These are phyloP conservation scores for Chamaea fasciata DNA, from an alignment of 2,113 vertebrate species.

Conservation along the genomic window DNA sequence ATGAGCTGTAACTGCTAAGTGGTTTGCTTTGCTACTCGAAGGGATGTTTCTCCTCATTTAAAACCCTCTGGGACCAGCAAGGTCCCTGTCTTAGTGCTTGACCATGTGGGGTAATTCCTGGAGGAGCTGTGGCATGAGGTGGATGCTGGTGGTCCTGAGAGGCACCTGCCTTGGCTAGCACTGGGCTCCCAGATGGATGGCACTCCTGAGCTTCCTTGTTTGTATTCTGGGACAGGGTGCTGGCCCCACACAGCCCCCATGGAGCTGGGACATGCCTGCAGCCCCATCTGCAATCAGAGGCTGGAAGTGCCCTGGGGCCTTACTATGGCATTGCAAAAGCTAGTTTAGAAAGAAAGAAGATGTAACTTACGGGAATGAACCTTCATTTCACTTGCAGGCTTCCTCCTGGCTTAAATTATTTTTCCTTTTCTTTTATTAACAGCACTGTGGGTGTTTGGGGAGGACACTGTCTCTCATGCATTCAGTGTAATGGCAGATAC, in stretches of 20 bases:
- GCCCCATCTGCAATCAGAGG: background rate
- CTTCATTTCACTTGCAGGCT: background rate
- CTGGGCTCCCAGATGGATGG: background rate
- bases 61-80: background rate
- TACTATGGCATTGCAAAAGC: background rate
- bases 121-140: background rate
- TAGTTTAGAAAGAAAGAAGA: background rate
- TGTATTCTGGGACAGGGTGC: accelerated
- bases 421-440: slow-evolving; percentile 1
- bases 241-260: accelerated
- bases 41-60: background rate
- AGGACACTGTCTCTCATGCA: background rate
- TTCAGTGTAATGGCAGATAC: background rate
- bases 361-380: background rate
- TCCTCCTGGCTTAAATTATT: background rate
- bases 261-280: background rate
- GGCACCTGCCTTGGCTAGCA: background rate
- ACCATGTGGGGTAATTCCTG: background rate
- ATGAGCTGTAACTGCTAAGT: background rate
- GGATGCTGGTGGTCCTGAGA: background rate
- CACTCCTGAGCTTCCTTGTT: background rate
- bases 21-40: background rate
- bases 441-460: background rate
- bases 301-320: background rate
- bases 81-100: background rate